A percentile compares a stretch with the other conserved stretches of the same genome.
These are phyloP conservation scores for Erythrolamprus reginae DNA, from an alignment of 2,113 vertebrate species.

Conservation along the genomic window DNA sequence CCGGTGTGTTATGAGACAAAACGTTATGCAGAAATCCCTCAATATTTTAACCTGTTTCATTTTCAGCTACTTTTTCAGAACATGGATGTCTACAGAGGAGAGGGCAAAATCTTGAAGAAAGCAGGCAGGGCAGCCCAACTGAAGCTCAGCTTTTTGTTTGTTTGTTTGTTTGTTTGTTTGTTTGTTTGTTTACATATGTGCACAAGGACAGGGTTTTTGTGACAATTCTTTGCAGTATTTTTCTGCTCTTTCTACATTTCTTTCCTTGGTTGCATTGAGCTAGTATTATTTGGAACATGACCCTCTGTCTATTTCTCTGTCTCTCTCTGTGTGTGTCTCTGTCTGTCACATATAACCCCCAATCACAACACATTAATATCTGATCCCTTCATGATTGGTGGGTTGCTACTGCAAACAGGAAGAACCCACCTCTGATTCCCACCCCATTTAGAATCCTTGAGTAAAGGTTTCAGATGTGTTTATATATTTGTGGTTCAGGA, in stretches of 20 bases:
- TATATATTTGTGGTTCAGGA: not conserved
- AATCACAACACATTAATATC: not conserved
- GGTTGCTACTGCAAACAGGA: too few relatives aligned
- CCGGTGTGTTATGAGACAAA: not conserved
- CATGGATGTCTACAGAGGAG: not conserved
- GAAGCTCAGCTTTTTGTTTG: not conserved
- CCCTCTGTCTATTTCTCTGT: not conserved
- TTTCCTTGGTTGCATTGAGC: not conserved
- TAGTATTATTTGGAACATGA: not conserved
- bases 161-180: too few relatives aligned
- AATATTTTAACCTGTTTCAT: not conserved
- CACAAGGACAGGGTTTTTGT: not conserved
- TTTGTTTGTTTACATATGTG: too few relatives aligned
- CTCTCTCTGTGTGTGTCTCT: too few relatives aligned
- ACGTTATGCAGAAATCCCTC: not conserved
- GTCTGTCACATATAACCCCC: not conserved
- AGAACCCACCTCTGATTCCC: too few relatives aligned
- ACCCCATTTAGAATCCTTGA: not conserved
- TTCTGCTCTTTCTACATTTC: not conserved
- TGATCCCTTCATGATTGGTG: not conserved
- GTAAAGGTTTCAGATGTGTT: constrained; percentile 13
- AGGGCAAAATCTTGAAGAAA: not conserved
- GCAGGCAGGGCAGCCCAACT: not conserved
- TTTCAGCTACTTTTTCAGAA: not conserved
- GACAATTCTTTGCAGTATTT: not conserved